phyloP scores from a whole-genome alignment of 1,140 invertebrate species.

The Drosophila athabasca region DNA sequence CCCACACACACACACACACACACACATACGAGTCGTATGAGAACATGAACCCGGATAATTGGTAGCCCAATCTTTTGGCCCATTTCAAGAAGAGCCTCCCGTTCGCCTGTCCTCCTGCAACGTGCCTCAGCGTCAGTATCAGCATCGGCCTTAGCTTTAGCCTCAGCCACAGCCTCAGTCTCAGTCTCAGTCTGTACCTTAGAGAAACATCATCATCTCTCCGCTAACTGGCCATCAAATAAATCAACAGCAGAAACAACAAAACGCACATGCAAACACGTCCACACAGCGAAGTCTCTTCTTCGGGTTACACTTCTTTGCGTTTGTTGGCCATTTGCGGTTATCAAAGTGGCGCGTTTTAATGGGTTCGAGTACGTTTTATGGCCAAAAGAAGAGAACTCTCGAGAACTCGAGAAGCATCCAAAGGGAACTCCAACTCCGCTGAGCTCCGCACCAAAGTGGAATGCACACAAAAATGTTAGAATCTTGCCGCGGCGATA shows the following conservation, averaged over 20 bases:
- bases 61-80: constrained; percentile 40
- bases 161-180: neutral
- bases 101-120: constrained; percentile 30
- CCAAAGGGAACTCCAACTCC: constrained; percentile 8
- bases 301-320: constrained; percentile 34
- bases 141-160: neutral
- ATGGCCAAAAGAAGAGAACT: constrained; percentile 66
- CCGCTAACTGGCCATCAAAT: constrained; percentile 67
- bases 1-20: constrained; percentile 14
- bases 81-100: constrained; percentile 46
- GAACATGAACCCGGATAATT: constrained; percentile 27
- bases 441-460: constrained; percentile 67
- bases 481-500: constrained; percentile 78
- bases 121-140: constrained; percentile 27
- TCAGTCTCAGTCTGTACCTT: constrained; percentile 4
- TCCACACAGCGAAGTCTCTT: constrained; percentile 17
- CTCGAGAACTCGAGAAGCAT: constrained; percentile 42
- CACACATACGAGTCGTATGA: too few relatives aligned
- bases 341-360: constrained; percentile 80
- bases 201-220: constrained; percentile 29
- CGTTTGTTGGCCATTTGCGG: constrained; percentile 65
- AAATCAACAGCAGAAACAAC: constrained; percentile 50
- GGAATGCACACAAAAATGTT: constrained; percentile 82
- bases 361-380: constrained; percentile 82
- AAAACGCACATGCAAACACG: constrained; percentile 75